phyloP scores from a whole-genome alignment of 2,797 vertebrate species.

The Myoxocephalus aenaeus region DNA sequence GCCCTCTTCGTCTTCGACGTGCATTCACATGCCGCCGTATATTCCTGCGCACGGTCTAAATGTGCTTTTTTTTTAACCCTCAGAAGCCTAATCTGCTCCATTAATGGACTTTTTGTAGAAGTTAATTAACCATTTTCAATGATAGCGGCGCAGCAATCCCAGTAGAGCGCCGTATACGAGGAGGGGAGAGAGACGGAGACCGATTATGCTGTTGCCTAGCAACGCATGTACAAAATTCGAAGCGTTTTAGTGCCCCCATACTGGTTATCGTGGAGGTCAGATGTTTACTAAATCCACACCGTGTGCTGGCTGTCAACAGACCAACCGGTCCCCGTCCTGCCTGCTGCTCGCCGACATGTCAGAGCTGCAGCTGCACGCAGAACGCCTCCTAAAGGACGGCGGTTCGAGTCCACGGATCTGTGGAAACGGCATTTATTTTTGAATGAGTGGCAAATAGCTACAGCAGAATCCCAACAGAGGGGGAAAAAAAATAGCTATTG shows the following conservation, averaged over 20 bases:
- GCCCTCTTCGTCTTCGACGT: constrained; percentile 35
- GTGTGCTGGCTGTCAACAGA: constrained; percentile 66
- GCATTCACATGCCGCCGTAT: constrained; percentile 23
- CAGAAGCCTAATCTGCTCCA: constrained; percentile 73
- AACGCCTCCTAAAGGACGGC: constrained; percentile 39
- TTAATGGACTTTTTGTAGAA: constrained; percentile 84
- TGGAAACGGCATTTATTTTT: constrained; percentile 32
- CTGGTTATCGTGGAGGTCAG: constrained; percentile 82
- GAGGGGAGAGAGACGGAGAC: constrained; percentile 73
- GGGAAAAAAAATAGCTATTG: constrained; percentile 5
- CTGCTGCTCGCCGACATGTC: constrained; percentile 2
- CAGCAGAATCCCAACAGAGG: constrained; percentile 37
- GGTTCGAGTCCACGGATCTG: constrained; percentile 47
- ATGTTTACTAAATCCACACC: constrained; percentile 78
- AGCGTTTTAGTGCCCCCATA: constrained; percentile 82
- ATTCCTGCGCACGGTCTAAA: constrained; percentile 38
- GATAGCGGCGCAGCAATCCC: constrained; percentile 80
- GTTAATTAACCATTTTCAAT: constrained; percentile 83
- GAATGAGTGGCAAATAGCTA: constrained; percentile 43
- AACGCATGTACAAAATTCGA: constrained; percentile 86
- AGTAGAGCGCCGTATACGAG: constrained; percentile 73
- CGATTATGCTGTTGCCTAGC: constrained; percentile 88
- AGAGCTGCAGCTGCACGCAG: constrained; percentile 37
- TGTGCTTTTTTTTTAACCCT: constrained; percentile 74
- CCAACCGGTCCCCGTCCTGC: constrained; percentile 43